Conservation (phyloP, 2,797 vertebrate species). For the Antrozous pallidus region DNA sequence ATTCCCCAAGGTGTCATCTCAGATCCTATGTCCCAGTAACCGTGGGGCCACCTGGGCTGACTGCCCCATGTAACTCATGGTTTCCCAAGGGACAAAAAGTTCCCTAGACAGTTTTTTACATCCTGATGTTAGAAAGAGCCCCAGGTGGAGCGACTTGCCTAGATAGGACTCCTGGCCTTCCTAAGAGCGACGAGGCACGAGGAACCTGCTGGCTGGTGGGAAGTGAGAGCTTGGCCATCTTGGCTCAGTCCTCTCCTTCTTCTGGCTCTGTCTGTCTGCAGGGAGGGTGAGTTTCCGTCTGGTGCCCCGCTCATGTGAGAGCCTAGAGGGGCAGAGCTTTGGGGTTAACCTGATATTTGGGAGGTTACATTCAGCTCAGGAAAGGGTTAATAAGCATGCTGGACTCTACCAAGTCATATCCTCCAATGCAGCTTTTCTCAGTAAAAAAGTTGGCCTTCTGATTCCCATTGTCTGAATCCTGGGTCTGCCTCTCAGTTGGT, state of each 20-base stretch:
- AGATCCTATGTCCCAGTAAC: background rate
- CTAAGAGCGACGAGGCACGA: background rate
- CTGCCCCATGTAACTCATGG: background rate
- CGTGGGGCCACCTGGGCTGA: background rate
- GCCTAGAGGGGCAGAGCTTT: background rate
- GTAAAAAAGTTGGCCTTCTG: background rate
- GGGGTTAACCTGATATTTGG: background rate
- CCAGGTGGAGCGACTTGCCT: background rate
- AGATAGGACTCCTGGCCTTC: background rate
- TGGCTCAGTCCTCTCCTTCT: background rate
- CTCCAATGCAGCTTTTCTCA: background rate
- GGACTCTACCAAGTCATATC: background rate
- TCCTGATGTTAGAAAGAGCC: background rate
- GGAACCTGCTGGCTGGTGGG: fast-evolving
- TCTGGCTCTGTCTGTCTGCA: background rate
- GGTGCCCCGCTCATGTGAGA: fast-evolving
- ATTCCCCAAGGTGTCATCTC: background rate
- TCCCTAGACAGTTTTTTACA: background rate
- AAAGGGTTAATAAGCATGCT: background rate
- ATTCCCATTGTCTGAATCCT: background rate
- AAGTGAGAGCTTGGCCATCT: background rate
- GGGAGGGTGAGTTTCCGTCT: background rate
- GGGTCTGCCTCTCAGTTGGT: background rate
- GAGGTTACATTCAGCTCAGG: background rate
- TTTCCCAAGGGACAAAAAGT: background rate